These are phyloP conservation scores for Biston betularia DNA, from an alignment of 2,888 invertebrate genomes.

Conservation along the genomic window DNA sequence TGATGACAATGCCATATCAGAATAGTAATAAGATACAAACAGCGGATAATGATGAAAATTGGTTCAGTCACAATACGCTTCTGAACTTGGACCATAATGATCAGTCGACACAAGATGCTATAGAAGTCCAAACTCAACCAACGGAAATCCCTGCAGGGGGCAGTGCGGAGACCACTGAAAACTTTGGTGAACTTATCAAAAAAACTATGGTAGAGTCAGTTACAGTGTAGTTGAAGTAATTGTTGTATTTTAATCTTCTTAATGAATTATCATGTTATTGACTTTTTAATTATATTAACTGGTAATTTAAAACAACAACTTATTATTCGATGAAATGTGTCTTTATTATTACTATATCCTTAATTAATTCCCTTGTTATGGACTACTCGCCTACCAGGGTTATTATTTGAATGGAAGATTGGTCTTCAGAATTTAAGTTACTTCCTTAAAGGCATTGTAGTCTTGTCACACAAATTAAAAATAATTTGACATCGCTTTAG, in stretches of 20 bases:
- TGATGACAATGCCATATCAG: constrained; percentile 88
- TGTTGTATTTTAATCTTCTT: constrained; percentile 77
- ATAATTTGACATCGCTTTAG: no score
- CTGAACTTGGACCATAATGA: constrained; percentile 73
- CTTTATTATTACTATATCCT: constrained; percentile 36
- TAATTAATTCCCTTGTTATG: constrained; percentile 14
- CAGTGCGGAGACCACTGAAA: constrained; percentile 84
- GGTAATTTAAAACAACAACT: constrained; percentile 51
- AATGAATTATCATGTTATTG: constrained; percentile 76
- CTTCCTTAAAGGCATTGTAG: neutral
- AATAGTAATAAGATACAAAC: constrained; percentile 89
- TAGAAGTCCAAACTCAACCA: constrained; percentile 57
- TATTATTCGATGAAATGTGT: constrained; percentile 38
- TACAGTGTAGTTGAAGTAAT: constrained; percentile 88
- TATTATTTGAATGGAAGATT: neutral
- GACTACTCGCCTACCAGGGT: neutral
- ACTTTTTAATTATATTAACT: constrained; percentile 79
- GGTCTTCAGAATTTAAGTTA: neutral
- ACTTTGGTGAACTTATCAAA: constrained; percentile 96
- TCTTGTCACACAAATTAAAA: no score
- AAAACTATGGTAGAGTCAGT: constrained; percentile 97
- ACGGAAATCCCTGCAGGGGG: constrained; percentile 57
- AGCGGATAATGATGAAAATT: constrained; percentile 83
- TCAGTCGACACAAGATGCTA: constrained; percentile 70
- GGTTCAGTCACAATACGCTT: constrained; percentile 80